These are phyloP conservation scores for Turritopsis dohrnii DNA, from an alignment of 30 jellyfish, hydroid and myxozoan genomes.

Conservation along the genomic window DNA sequence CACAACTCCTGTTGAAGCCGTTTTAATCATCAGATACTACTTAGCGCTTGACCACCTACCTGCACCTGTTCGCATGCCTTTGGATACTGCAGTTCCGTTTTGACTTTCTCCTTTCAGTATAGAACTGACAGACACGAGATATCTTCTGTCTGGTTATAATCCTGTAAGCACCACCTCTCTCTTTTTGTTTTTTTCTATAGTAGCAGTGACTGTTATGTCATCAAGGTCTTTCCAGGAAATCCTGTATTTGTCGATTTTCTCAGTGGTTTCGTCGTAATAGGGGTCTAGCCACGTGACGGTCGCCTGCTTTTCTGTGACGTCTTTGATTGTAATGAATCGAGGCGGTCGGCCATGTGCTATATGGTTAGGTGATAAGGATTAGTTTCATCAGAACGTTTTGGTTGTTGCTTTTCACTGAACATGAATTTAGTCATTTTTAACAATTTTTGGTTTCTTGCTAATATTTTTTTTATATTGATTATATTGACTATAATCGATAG, in stretches of 20 bases:
- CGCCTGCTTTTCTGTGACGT: not conserved
- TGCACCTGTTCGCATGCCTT: not conserved
- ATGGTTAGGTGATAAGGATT: too few relatives aligned
- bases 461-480: too few relatives aligned
- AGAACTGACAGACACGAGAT: not conserved
- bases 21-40: too few relatives aligned
- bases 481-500: too few relatives aligned
- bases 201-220: not conserved
- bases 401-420: too few relatives aligned
- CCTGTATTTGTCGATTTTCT: not conserved
- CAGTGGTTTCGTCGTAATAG: not conserved
- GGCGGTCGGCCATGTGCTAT: slow-evolving; percentile 18
- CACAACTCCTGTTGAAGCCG: too few relatives aligned
- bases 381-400: too few relatives aligned
- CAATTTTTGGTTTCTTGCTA: too few relatives aligned
- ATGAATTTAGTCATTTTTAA: too few relatives aligned
- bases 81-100: slow-evolving; percentile 5
- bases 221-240: not conserved
- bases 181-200: not conserved
- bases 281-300: slow-evolving; percentile 14
- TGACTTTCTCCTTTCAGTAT: not conserved
- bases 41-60: too few relatives aligned
- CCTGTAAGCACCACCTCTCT: not conserved
- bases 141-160: not conserved
- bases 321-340: not conserved